A percentile compares a stretch with the other conserved stretches of the same genome.
Evolutionary conservation across 2,888 invertebrate genomes (phyloP).

Genomic region (Andrena flavipes): DNA sequence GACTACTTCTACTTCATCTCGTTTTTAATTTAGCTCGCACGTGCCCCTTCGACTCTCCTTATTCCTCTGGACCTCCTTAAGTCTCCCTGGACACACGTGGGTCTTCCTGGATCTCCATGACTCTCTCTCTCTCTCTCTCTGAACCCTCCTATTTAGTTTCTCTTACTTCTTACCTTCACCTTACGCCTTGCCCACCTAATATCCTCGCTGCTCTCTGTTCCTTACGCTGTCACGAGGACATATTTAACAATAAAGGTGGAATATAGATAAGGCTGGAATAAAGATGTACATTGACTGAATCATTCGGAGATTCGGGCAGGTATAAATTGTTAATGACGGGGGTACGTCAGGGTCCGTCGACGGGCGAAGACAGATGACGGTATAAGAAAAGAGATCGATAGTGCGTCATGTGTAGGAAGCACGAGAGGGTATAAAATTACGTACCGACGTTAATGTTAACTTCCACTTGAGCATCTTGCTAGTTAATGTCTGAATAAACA

Average conservation of each 20-base stretch:
- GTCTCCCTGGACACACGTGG: background rate
- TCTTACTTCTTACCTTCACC: background rate
- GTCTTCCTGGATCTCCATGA: background rate
- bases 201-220: background rate
- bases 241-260: too few relatives aligned
- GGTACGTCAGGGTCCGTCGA: background rate
- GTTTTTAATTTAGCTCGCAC: background rate
- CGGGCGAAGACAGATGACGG: background rate
- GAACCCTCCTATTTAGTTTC: background rate
- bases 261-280: too few relatives aligned
- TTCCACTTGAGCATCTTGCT: conserved; percentile 67
- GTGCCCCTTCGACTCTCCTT: too few relatives aligned
- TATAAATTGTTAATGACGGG: background rate
- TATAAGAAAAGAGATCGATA: conserved; percentile 30
- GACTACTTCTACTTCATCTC: background rate
- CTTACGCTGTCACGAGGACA: background rate
- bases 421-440: conserved; percentile 62
- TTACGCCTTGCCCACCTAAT: background rate
- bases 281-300: too few relatives aligned
- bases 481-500: conserved; percentile 78
- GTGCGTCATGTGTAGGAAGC: background rate
- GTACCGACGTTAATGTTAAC: conserved; percentile 56
- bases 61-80: too few relatives aligned
- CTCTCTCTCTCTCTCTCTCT: background rate
- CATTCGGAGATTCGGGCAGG: too few relatives aligned